phyloP scores from a whole-genome alignment of 2,113 vertebrate genomes.

The Labeo rohita region DNA sequence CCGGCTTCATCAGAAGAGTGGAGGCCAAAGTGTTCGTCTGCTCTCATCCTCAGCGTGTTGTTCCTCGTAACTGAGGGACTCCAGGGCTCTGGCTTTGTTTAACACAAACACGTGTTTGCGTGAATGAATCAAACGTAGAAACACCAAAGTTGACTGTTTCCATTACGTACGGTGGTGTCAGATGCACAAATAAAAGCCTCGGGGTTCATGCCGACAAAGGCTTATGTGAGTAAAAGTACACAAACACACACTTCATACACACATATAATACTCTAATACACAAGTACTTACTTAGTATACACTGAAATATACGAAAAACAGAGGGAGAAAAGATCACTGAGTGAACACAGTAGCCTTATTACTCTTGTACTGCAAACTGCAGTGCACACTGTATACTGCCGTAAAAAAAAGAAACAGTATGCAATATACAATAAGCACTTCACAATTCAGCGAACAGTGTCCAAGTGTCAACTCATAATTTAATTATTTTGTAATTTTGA shows the following conservation, averaged over 20 bases:
- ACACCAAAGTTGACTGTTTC: conserved; percentile 26
- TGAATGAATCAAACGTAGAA: conserved; percentile 15
- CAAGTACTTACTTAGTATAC: not conserved
- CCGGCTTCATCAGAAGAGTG: conserved; percentile 20
- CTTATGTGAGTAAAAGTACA: not conserved
- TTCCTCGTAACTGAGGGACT: conserved; percentile 33
- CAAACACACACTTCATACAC: conserved; percentile 1
- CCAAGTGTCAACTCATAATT: too few species aligned
- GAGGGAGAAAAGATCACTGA: not conserved
- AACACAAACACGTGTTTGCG: conserved; percentile 13
- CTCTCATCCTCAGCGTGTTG: not conserved
- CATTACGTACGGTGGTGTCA: conserved; percentile 22
- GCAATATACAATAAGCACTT: not conserved
- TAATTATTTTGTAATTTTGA: too few species aligned
- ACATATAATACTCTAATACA: not conserved
- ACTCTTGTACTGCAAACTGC: not conserved
- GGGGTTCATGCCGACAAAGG: conserved; percentile 3
- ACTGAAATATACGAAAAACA: not conserved
- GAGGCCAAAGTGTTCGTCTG: conserved; percentile 22
- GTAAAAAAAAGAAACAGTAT: not conserved
- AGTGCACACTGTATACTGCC: not conserved
- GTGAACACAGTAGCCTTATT: not conserved
- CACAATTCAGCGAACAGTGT: not conserved
- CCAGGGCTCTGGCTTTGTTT: conserved; percentile 38
- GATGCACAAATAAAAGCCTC: conserved; percentile 17